Base-by-base conservation (phyloP, 2,113 vertebrate genomes). In the Tautogolabrus adspersus region DNA sequence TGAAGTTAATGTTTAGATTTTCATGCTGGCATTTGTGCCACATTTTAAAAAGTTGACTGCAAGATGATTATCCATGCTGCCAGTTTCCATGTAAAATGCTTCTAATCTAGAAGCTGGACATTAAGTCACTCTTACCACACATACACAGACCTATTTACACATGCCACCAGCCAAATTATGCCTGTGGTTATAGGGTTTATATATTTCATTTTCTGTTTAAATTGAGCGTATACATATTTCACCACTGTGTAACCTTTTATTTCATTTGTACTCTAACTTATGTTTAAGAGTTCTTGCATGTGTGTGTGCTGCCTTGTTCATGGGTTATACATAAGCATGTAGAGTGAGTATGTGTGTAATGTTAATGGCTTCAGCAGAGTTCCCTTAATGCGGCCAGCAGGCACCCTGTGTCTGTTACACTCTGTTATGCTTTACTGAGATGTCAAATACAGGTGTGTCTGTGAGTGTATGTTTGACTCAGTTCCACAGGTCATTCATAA, bases 321-420 rank as follows among this genome's bases (percentile, higher is more conserved):
- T 82, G 86, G 83, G 77, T 92, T 72, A 78, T 40, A 78, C 77
- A 47, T 62, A n/a, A 88, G 65, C 65, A 79, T 84, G 81, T 86
- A 18, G 87, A 86, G 81, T 55, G 81, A 83, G 85, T 74, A 81
- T 88, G 90, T 80, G 82, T 89, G 88, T 84, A 68, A 87, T 73
- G 83, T 80, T 94, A 90, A 95, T 95, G 86, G 71, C 38, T 94
- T 93, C 55, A 84, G 70, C 94, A 95, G 94, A 93, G 59, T 68
- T 89, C 68, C 78, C 75, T 49, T 86, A 71, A 85, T 89, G 84
- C 44, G 38, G 78, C 79, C 83, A 88, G 58, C 88, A 93, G 88
- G 83, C 85, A 77, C 84, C 87, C 74, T 72, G 64, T 60, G 82
- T 82, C 85, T 81, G 79, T 89, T 87, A 67, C 69, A 82, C 83